A percentile compares a stretch with the other conserved stretches of the same genome.
Conservation (phyloP, 1,140 invertebrate genomes). For the Tetragnatha versicolor region DNA sequence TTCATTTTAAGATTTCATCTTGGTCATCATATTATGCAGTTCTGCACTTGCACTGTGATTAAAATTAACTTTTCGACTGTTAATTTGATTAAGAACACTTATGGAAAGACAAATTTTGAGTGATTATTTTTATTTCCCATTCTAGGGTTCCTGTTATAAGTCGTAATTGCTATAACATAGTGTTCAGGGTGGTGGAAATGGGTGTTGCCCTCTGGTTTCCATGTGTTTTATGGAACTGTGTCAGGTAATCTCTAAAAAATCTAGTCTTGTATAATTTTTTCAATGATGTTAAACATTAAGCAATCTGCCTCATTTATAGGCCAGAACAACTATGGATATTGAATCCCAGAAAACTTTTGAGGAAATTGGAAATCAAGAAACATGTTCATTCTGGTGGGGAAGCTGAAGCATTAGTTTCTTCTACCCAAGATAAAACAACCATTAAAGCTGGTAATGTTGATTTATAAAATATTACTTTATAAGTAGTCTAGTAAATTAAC, state of each 20-base stretch:
- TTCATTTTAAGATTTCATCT: too few species aligned
- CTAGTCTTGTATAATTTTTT: neutral
- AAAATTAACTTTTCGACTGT: neutral
- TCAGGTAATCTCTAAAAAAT: conserved; percentile 68
- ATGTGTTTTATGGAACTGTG: conserved; percentile 93
- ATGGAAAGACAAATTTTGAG: neutral
- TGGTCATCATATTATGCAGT: too few species aligned
- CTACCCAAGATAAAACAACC: conserved; percentile 26
- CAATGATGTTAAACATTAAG: too few species aligned
- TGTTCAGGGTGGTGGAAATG: conserved; percentile 89
- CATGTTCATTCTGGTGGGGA: conserved; percentile 44
- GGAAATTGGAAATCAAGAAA: conserved; percentile 68
- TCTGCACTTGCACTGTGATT: neutral
- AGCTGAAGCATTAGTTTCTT: conserved; percentile 57
- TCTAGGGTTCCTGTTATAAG: conserved; percentile 83
- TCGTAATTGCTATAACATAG: conserved; percentile 88
- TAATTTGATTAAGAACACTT: neutral
- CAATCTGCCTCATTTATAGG: too few species aligned
- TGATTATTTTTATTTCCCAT: conserved; percentile 26
- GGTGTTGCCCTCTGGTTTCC: conserved; percentile 95
- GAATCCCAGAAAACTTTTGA: conserved; percentile 86
- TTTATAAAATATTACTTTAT: too few species aligned
- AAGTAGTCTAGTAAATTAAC: too few species aligned
- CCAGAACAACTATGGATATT: conserved; percentile 94
- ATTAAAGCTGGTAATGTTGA: conserved; percentile 44